These are phyloP conservation scores for Botrylloides violaceus DNA, from an alignment of 23 tunicate genomes.

Conservation along the genomic window DNA sequence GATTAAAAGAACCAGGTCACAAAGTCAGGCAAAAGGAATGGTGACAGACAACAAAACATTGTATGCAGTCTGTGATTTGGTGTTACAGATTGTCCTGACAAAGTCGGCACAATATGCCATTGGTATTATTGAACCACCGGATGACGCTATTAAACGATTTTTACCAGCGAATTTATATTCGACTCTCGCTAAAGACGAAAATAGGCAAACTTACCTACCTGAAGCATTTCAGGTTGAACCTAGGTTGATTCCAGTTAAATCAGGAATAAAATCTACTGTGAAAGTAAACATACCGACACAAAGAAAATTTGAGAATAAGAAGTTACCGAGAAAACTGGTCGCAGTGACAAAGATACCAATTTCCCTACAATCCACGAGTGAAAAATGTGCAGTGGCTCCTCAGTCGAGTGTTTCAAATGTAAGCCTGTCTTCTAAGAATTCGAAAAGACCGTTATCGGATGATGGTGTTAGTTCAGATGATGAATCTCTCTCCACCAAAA, in stretches of 20 bases:
- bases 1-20: slow-evolving; percentile 13
- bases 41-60: slow-evolving; percentile 38
- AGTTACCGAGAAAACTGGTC: slow-evolving; percentile 5
- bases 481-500: slow-evolving; percentile 1
- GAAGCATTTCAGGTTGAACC: slow-evolving; percentile 14
- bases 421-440: neutral
- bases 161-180: slow-evolving; percentile 51
- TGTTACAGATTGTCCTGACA: slow-evolving; percentile 51
- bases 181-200: slow-evolving; percentile 15
- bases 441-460: neutral
- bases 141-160: slow-evolving; percentile 47
- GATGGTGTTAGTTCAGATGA: slow-evolving; percentile 3
- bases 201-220: slow-evolving; percentile 16
- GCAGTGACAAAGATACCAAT: slow-evolving; percentile 12
- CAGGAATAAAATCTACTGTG: neutral
- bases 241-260: slow-evolving; percentile 1
- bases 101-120: slow-evolving; percentile 70
- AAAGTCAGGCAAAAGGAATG: neutral
- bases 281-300: neutral
- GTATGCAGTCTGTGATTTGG: slow-evolving; percentile 84
- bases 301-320: neutral
- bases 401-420: neutral
- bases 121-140: slow-evolving; percentile 72
- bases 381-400: neutral
- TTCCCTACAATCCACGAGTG: too few species aligned